These are phyloP conservation scores for Microchrysa polita DNA, from an alignment of 2,888 invertebrate genomes.

Conservation along the genomic window DNA sequence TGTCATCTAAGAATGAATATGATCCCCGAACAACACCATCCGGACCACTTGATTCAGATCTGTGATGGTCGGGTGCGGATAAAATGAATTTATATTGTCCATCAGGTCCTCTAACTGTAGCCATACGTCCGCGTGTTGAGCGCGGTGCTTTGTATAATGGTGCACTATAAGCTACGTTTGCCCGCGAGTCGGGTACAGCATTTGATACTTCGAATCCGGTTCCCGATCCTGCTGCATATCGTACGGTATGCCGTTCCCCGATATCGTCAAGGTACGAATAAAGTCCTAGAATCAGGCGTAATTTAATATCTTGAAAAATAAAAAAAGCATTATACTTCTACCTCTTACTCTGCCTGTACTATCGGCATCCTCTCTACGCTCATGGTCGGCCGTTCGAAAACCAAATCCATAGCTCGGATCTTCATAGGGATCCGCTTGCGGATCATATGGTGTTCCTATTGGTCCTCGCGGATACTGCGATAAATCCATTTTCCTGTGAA, in stretches of 20 bases:
- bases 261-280: slow-evolving; percentile 80
- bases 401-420: slow-evolving; percentile 79
- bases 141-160: slow-evolving; percentile 72
- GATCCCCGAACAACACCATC: slow-evolving; percentile 79
- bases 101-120: slow-evolving; percentile 76
- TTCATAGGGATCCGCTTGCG: slow-evolving; percentile 78
- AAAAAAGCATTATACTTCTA: slow-evolving; percentile 52
- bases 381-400: slow-evolving; percentile 74
- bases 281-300: slow-evolving; percentile 65
- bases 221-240: slow-evolving; percentile 78
- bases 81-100: slow-evolving; percentile 81
- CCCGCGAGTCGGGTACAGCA: slow-evolving; percentile 72
- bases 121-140: slow-evolving; percentile 74
- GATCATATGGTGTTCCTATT: slow-evolving; percentile 76
- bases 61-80: slow-evolving; percentile 79
- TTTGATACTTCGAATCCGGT: slow-evolving; percentile 82
- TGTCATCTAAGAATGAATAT: slow-evolving; percentile 81
- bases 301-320: not conserved
- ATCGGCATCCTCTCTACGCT: slow-evolving; percentile 74
- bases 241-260: slow-evolving; percentile 79
- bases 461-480: slow-evolving; percentile 74
- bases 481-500: slow-evolving; percentile 76
- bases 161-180: slow-evolving; percentile 72
- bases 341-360: slow-evolving; percentile 72
- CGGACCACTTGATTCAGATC: slow-evolving; percentile 78